Evolutionary conservation across 1,140 invertebrate species (phyloP).

Genomic region (Oedothorax gibbosus): DNA sequence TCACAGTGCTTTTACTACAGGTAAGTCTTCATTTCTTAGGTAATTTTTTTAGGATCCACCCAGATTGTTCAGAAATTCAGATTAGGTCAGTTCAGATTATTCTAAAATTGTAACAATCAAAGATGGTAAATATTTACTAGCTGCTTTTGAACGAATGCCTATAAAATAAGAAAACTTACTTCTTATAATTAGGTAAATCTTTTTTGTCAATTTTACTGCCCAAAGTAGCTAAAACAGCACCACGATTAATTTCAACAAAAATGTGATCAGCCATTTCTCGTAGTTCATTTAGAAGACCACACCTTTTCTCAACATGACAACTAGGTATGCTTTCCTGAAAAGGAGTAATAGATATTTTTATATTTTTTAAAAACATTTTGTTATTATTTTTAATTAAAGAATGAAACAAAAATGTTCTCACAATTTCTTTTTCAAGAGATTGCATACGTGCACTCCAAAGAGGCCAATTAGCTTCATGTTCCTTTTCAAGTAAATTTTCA

Average conservation of each 20-base stretch:
- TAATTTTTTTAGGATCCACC: not conserved
- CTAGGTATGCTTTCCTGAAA: conserved; percentile 1
- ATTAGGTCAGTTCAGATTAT: not conserved
- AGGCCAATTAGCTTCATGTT: conserved; percentile 77
- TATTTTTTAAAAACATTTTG: not conserved
- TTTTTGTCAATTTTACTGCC: conserved; percentile 62
- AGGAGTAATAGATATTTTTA: not conserved
- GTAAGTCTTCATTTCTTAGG: not conserved
- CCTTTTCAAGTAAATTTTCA: conserved; percentile 78
- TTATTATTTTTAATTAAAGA: not conserved
- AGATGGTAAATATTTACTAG: not conserved
- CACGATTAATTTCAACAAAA: not conserved
- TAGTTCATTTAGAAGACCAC: conserved; percentile 10
- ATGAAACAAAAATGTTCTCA: conserved; percentile 35
- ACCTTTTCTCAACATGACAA: not conserved
- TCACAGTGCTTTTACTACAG: not conserved
- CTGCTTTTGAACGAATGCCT: not conserved
- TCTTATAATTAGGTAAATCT: conserved; percentile 30
- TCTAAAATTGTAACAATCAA: not conserved
- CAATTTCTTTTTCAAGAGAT: conserved; percentile 75
- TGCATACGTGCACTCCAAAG: conserved; percentile 82
- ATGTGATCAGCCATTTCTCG: conserved; percentile 37
- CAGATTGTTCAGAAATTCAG: not conserved
- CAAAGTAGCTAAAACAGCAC: conserved; percentile 44
- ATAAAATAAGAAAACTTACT: conserved; percentile 10